Percentiles rank a stretch among this genome's conserved stretches.
Conservation (phyloP, 2,113 vertebrate species). For the Chionodraco myersi region DNA sequence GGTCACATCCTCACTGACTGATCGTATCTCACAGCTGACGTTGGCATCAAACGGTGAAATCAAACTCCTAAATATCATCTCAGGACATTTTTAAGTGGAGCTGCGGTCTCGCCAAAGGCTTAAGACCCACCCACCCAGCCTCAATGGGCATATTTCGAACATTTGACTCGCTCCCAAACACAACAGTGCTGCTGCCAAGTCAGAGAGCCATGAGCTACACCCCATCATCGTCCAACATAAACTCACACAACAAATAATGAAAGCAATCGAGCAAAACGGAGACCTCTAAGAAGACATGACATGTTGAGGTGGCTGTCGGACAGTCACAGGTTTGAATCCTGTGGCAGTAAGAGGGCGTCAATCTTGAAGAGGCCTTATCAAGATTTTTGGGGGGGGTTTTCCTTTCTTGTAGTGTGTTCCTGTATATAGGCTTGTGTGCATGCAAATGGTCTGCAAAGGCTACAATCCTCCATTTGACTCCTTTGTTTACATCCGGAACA, state of each 20-base stretch:
- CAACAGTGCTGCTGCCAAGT: slow-evolving; percentile 70
- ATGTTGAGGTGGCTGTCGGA: slow-evolving; percentile 30
- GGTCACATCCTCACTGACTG: not conserved
- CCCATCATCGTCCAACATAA: slow-evolving; percentile 67
- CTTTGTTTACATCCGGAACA: too few species aligned
- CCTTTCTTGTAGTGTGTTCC: too few species aligned
- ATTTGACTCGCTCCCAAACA: slow-evolving; percentile 71
- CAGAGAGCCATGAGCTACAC: slow-evolving; percentile 58
- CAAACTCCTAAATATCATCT: slow-evolving; percentile 40
- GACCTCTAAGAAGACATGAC: slow-evolving; percentile 25
- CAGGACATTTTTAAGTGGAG: slow-evolving; percentile 54
- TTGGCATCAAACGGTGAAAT: slow-evolving; percentile 35
- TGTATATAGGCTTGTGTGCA: too few species aligned
- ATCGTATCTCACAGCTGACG: slow-evolving; percentile 10
- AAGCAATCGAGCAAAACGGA: slow-evolving; percentile 42
- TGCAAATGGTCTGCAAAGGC: too few species aligned
- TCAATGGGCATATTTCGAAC: slow-evolving; percentile 64
- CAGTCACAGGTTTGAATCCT: slow-evolving; percentile 25
- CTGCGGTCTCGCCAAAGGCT: slow-evolving; percentile 53
- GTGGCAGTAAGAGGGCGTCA: not conserved
- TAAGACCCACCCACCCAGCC: slow-evolving; percentile 1
- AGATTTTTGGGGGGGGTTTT: too few species aligned
- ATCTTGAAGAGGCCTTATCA: not conserved
- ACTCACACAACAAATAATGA: slow-evolving; percentile 70
- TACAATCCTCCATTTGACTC: too few species aligned